phyloP scores from a whole-genome alignment of 2,888 invertebrate species.

The Tipula helvola region DNA sequence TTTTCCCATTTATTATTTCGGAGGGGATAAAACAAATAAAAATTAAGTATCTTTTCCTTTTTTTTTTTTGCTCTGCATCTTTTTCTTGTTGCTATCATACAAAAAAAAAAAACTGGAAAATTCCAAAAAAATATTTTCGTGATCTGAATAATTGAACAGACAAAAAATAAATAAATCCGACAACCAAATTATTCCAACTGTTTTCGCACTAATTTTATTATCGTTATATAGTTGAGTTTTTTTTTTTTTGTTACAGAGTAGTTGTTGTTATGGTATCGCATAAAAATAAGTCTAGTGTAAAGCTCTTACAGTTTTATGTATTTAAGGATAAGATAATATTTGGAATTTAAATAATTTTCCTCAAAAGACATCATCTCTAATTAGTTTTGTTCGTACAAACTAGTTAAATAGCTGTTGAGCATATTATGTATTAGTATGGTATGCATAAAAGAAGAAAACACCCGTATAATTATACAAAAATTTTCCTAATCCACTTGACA shows the following conservation, averaged over 20 bases:
- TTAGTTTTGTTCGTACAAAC: background rate
- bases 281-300: background rate
- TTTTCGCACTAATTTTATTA: constrained; percentile 4
- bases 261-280: background rate
- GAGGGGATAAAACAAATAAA: background rate
- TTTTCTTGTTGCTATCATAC: background rate
- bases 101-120: background rate
- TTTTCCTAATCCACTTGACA: background rate
- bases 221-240: background rate
- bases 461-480: background rate
- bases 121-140: background rate
- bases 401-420: background rate
- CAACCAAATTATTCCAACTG: background rate
- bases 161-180: background rate
- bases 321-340: background rate
- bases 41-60: background rate
- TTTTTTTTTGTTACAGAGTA: background rate
- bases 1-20: too few species aligned
- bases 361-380: background rate
- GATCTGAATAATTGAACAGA: background rate
- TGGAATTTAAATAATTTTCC: background rate
- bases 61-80: background rate
- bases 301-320: background rate
- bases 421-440: background rate
- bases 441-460: background rate